Percentiles rank a stretch among this genome's conserved stretches.
These are phyloP conservation scores for Ditula angustiorana DNA, from an alignment of 2,888 invertebrate species.

Conservation along the genomic window DNA sequence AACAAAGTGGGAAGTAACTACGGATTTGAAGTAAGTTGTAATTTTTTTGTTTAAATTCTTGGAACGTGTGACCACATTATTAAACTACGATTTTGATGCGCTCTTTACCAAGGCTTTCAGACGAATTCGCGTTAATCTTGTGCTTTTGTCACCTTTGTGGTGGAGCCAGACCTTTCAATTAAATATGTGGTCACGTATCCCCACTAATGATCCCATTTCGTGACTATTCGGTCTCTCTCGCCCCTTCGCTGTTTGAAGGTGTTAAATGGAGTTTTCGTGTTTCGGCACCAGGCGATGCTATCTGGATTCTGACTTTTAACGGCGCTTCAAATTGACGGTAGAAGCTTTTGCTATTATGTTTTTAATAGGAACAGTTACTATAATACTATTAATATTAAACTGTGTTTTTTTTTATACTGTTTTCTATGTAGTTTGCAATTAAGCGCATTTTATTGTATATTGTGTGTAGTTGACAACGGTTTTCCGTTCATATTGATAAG, in stretches of 20 bases:
- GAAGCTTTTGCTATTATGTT: slow-evolving; percentile 48
- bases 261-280: slow-evolving; percentile 77
- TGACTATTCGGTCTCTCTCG: slow-evolving; percentile 65
- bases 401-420: no score
- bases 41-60: background rate
- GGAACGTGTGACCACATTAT: background rate
- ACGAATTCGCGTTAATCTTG: slow-evolving; percentile 19
- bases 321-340: slow-evolving; percentile 40
- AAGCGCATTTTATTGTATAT: no score
- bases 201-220: slow-evolving; percentile 67
- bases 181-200: slow-evolving; percentile 62
- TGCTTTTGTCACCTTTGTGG: slow-evolving; percentile 22
- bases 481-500: no score
- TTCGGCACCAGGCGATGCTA: slow-evolving; percentile 59
- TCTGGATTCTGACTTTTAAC: slow-evolving; percentile 53
- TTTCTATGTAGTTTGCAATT: no score
- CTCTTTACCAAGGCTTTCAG: background rate
- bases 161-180: slow-evolving; percentile 54
- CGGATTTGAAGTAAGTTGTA: background rate
- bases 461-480: no score
- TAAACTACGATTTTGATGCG: background rate
- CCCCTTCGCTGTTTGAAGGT: slow-evolving; percentile 62
- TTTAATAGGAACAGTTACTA: slow-evolving; percentile 46
- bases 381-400: no score
- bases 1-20: no score